Base-by-base conservation (phyloP, 1,140 invertebrate genomes). In the Nebria ingens region DNA sequence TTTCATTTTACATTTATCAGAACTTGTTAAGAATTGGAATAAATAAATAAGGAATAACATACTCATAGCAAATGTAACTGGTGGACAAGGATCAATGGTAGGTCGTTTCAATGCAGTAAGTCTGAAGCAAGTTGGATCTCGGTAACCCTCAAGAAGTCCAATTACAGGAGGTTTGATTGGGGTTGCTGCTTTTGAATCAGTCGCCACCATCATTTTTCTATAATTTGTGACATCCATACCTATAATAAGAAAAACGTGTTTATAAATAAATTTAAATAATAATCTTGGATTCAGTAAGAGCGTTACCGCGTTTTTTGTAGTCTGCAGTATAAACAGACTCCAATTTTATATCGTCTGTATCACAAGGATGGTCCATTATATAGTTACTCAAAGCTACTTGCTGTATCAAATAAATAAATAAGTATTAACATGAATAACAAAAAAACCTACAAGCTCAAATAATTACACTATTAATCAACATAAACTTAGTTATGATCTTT, bases 311-410 rank as follows among this genome's bases (percentile, higher is more conserved):
- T 65, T 78, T 80, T 25, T 72, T 70, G 57, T 72, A 81, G 50
- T 79, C 79, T 0, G 73, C 74, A 66, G 80, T 74, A 60, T 81
- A 82, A 61, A 80, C 75, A 2, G 74, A 78, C 21, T 71, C 67
- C 76, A 81, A 79, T 63, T 76, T 76, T 17, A 72, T 75, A 56
- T 82, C 77, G 11, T 76, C 68, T 50, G 71, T 71, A 56, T 78
- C 75, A 57, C 78, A 79, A 0, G 71, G 74, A 62, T 77, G 76
- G 45, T 81, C 77, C 53, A 82, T 59, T 53, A 82, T 77, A 21
- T 75, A 73, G 21, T 76, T 75, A 2, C 73, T 72, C 2, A 80
- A 70, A 34, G 25, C 25, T 34, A 34, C 6, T 34, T n/a, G n/a
- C 25, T 34, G n/a, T n/a, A 34, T 34, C 25, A 9, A 34, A 34